Percentiles rank a stretch among this genome's conserved stretches.
These are phyloP conservation scores for Embidobia sp. DNA, from an alignment of 2,888 invertebrate genomes.

Conservation along the genomic window DNA sequence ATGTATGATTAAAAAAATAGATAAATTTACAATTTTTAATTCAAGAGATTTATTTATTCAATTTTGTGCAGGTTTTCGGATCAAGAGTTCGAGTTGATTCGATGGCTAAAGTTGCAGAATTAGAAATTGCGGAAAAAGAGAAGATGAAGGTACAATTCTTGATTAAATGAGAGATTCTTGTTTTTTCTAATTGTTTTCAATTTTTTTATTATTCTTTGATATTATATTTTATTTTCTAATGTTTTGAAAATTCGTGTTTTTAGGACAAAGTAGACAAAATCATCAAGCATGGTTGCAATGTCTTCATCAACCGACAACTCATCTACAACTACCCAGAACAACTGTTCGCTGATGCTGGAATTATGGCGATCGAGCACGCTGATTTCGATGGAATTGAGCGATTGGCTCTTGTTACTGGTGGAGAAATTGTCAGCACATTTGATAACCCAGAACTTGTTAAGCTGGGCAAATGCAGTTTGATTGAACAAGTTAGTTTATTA, in stretches of 20 bases:
- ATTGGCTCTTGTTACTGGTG: constrained; percentile 97
- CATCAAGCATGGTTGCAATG: constrained; percentile 95
- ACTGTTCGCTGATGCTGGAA: constrained; percentile 97
- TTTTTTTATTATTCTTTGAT: not conserved
- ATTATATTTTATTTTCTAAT: not conserved
- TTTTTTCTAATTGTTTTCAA: too few relatives aligned
- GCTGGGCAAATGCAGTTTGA: constrained; percentile 95
- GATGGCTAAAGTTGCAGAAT: constrained; percentile 97
- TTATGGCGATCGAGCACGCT: constrained; percentile 99
- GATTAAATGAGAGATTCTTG: too few relatives aligned
- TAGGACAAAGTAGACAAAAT: constrained; percentile 98
- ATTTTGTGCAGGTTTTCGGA: constrained; percentile 88
- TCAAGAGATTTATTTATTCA: too few relatives aligned
- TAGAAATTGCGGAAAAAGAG: constrained; percentile 98
- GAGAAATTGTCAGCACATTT: constrained; percentile 99
- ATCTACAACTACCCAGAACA: constrained; percentile 99
- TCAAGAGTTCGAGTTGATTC: constrained; percentile 96
- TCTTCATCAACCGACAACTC: constrained; percentile 98
- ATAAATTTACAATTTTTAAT: too few relatives aligned
- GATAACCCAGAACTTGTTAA: constrained; percentile 96
- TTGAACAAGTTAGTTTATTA: constrained; percentile 89
- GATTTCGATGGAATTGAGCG: constrained; percentile 99
- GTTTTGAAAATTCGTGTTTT: constrained; percentile 1
- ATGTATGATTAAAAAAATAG: too few relatives aligned
- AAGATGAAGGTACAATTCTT: constrained; percentile 91